Conservation (phyloP, 2,113 vertebrate genomes). For the Menidia beryllina region DNA sequence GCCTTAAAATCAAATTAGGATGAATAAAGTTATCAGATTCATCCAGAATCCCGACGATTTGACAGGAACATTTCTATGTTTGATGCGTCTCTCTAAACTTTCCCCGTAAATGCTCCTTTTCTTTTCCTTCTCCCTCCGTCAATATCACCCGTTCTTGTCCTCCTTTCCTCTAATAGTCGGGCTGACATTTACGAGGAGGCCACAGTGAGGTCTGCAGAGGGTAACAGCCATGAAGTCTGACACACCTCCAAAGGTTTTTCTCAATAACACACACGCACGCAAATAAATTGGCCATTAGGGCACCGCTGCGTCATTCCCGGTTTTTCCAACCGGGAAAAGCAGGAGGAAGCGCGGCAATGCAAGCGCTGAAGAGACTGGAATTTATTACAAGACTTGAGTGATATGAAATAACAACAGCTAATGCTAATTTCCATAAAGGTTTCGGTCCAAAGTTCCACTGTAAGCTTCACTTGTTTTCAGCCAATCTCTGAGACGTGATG, state of each 20-base stretch:
- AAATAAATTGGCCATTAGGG: constrained; percentile 14
- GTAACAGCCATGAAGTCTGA: constrained; percentile 36
- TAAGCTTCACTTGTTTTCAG: constrained; percentile 4
- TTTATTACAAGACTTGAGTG: constrained; percentile 37
- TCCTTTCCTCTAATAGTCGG: constrained; percentile 21
- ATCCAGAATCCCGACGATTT: constrained; percentile 28
- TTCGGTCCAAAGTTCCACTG: constrained; percentile 54
- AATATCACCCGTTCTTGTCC: constrained; percentile 19
- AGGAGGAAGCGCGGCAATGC: constrained; percentile 5
- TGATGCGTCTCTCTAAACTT: constrained; percentile 13
- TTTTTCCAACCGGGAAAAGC: constrained; percentile 45
- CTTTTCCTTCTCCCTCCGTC: constrained; percentile 3
- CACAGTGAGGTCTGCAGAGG: constrained; percentile 33
- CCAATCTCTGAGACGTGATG: constrained; percentile 21
- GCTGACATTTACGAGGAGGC: constrained; percentile 59
- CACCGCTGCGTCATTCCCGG: constrained; percentile 22
- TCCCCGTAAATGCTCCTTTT: constrained; percentile 14
- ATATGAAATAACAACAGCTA: constrained; percentile 55
- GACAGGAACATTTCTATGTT: constrained; percentile 12
- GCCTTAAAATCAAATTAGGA: constrained; percentile 65
- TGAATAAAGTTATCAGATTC: constrained; percentile 11
- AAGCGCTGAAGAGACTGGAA: constrained; percentile 47
- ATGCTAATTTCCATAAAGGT: constrained; percentile 47
- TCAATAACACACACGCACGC: constrained; percentile 20
- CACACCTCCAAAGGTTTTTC: constrained; percentile 30